These are phyloP conservation scores for Osmerus eperlanus DNA, from an alignment of 2,113 vertebrate species.

Conservation along the genomic window DNA sequence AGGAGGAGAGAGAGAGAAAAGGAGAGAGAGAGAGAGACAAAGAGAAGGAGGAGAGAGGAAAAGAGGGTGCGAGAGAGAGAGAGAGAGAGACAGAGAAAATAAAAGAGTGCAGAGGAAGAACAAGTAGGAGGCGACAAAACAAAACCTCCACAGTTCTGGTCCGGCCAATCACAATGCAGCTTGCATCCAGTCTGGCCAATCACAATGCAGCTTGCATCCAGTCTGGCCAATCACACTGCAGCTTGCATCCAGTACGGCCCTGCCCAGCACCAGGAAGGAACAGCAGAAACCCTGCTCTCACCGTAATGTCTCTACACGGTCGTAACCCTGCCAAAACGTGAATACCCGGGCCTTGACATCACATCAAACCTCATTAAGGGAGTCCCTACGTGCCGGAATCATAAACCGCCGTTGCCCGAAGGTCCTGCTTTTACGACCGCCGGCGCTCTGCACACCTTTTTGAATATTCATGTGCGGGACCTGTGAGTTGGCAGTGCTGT, in stretches of 20 bases:
- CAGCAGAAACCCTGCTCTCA: too few species aligned
- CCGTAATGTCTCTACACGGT: too few species aligned
- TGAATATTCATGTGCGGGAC: slow-evolving; percentile 37
- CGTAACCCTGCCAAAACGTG: not conserved
- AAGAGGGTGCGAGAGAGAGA: too few species aligned
- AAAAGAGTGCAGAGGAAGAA: not conserved
- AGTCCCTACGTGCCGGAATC: slow-evolving; percentile 23
- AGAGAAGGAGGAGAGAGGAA: too few species aligned
- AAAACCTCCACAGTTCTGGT: not conserved
- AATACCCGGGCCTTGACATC: slow-evolving; percentile 13
- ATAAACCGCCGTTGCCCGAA: slow-evolving; percentile 39
- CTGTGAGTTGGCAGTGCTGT: slow-evolving; percentile 27
- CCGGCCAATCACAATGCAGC: too few species aligned
- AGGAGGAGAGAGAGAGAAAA: too few species aligned
- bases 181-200: not conserved
- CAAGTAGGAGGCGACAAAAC: not conserved
- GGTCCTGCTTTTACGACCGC: slow-evolving; percentile 51
- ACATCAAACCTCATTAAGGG: slow-evolving; percentile 37
- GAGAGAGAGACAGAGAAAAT: too few species aligned
- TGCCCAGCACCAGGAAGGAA: too few species aligned
- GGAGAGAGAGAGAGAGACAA: too few species aligned
- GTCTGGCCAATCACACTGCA: not conserved
- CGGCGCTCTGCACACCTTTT: slow-evolving; percentile 20
- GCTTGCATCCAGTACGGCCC: too few species aligned
- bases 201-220: not conserved